These are phyloP conservation scores for Drosophila greeni DNA, from an alignment of 2,888 invertebrate species.

Conservation along the genomic window DNA sequence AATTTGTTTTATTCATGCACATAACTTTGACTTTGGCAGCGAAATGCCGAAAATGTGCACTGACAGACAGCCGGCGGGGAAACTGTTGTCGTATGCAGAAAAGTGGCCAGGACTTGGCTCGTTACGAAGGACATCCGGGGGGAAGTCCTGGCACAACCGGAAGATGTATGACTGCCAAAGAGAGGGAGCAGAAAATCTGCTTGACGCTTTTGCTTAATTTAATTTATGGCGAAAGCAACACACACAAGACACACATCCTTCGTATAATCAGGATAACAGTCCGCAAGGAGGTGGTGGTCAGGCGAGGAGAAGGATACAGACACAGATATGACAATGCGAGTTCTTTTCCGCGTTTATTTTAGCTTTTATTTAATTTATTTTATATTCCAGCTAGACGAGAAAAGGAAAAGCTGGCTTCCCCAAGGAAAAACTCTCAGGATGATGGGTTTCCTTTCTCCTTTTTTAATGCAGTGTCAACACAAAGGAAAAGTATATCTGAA, in stretches of 20 bases:
- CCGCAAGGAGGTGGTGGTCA: not conserved
- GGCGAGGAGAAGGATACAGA: not conserved
- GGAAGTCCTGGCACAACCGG: slow-evolving; percentile 7
- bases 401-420: not conserved
- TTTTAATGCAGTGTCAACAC: slow-evolving; percentile 33
- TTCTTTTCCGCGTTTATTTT: not conserved
- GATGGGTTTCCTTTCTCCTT: too few species aligned
- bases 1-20: slow-evolving; percentile 52
- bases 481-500: not conserved
- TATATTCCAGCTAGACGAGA: slow-evolving; percentile 11
- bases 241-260: not conserved
- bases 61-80: slow-evolving; percentile 12
- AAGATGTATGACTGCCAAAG: slow-evolving; percentile 41
- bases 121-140: not conserved
- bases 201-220: slow-evolving; percentile 57
- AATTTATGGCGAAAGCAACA: slow-evolving; percentile 51
- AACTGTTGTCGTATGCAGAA: slow-evolving; percentile 39
- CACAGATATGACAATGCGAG: not conserved
- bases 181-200: slow-evolving; percentile 30
- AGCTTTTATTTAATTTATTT: slow-evolving; percentile 18
- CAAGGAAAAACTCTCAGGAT: not conserved
- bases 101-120: slow-evolving; percentile 6
- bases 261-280: slow-evolving; percentile 13
- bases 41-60: slow-evolving; percentile 42
- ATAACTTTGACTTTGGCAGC: slow-evolving; percentile 32